Conservation (phyloP, 92 coral and sea anemone species). For the Pocillopora grandis region DNA sequence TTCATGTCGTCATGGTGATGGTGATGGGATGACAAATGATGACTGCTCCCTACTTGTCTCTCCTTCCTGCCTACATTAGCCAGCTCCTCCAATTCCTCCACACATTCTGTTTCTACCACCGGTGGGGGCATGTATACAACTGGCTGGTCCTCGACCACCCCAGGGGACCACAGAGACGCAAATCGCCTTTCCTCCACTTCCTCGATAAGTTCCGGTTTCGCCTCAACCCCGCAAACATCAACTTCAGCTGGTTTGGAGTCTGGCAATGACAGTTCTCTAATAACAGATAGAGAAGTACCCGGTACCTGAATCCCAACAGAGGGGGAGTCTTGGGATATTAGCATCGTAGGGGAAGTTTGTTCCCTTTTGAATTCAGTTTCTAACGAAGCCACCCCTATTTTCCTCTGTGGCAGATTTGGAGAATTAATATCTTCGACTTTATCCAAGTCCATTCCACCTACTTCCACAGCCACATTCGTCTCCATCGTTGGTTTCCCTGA, state of each 20-base stretch:
- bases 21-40: slow-evolving; percentile 46
- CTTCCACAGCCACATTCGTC: background rate
- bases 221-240: background rate
- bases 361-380: slow-evolving; percentile 17
- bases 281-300: background rate
- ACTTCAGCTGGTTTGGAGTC: slow-evolving; percentile 13
- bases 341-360: slow-evolving; percentile 31
- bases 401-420: background rate
- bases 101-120: slow-evolving; percentile 53
- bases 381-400: background rate
- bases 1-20: slow-evolving; percentile 51
- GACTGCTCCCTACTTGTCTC: slow-evolving; percentile 47
- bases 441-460: slow-evolving; percentile 9
- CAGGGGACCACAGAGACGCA: slow-evolving; percentile 59
- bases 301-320: slow-evolving; percentile 8
- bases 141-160: slow-evolving; percentile 53
- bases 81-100: slow-evolving; percentile 58
- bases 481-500: background rate
- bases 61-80: slow-evolving; percentile 61
- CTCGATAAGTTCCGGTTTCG: slow-evolving; percentile 6
- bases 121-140: slow-evolving; percentile 65
- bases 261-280: slow-evolving; percentile 3
- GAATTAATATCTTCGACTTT: slow-evolving; percentile 18
- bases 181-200: slow-evolving; percentile 22
- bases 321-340: slow-evolving; percentile 32